Evolutionary conservation across 2,888 invertebrate species (phyloP).

Genomic region (Tetragonisca angustula): DNA sequence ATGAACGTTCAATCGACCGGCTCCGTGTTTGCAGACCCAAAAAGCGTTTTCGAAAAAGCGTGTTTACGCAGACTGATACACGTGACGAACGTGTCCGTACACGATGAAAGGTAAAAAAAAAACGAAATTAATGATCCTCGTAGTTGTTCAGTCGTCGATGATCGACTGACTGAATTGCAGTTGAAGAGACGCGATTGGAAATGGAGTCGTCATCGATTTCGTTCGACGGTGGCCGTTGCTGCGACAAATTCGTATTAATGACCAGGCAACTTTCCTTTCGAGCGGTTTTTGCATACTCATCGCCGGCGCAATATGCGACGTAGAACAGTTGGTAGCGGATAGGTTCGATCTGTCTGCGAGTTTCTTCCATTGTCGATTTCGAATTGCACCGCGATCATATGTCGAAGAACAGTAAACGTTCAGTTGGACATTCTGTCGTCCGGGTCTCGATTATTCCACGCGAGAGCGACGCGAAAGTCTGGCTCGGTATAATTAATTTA

Average conservation of each 20-base stretch:
- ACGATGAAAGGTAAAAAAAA: background rate
- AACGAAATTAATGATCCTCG: slow-evolving; percentile 58
- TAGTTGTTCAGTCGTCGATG: slow-evolving; percentile 16
- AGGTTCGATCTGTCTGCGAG: slow-evolving; percentile 41
- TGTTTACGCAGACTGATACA: slow-evolving; percentile 43
- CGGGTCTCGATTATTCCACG: slow-evolving; percentile 33
- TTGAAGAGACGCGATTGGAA: slow-evolving; percentile 62
- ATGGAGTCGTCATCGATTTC: slow-evolving; percentile 78
- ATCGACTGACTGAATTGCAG: slow-evolving; percentile 18
- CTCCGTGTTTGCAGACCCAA: background rate
- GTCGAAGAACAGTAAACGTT: slow-evolving; percentile 31
- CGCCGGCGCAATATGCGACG: slow-evolving; percentile 61
- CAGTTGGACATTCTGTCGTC: slow-evolving; percentile 51
- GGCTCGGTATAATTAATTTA: slow-evolving; percentile 38
- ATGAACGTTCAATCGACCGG: background rate
- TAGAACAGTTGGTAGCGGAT: slow-evolving; percentile 75
- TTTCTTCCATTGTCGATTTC: slow-evolving; percentile 75
- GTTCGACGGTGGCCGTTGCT: slow-evolving; percentile 48
- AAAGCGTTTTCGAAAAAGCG: slow-evolving; percentile 28
- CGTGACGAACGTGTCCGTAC: background rate
- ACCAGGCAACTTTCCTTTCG: slow-evolving; percentile 76
- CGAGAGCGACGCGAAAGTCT: background rate
- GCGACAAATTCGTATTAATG: slow-evolving; percentile 82
- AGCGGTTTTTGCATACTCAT: slow-evolving; percentile 70
- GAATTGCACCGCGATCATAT: slow-evolving; percentile 63